phyloP scores from a whole-genome alignment of 35 echinoderm and acorn worm species.

The Ptychodera flava region DNA sequence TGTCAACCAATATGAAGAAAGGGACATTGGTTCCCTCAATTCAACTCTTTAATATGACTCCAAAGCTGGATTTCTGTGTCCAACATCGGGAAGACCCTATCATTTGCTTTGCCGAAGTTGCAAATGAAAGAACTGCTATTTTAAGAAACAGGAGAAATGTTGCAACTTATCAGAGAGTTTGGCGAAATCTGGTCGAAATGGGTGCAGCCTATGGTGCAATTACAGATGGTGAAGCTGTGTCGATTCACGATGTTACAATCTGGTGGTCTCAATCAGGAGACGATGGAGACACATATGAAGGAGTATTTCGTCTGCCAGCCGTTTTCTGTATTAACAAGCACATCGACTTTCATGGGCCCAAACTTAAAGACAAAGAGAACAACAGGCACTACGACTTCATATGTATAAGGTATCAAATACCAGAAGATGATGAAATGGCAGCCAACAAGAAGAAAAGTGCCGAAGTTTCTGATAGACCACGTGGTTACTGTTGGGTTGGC shows the following conservation, averaged over 20 bases:
- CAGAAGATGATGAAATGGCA: not conserved
- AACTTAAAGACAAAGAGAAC: not conserved
- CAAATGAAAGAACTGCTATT: conserved; percentile 20
- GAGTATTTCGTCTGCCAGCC: not conserved
- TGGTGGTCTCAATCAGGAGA: conserved; percentile 28
- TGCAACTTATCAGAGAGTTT: conserved; percentile 56
- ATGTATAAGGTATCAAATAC: not conserved
- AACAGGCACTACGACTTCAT: not conserved
- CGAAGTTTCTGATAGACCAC: not conserved
- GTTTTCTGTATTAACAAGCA: not conserved
- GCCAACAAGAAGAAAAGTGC: not conserved
- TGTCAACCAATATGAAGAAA: conserved; percentile 27
- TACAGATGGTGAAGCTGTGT: conserved; percentile 60
- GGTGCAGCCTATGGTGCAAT: conserved; percentile 57
- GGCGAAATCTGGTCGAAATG: conserved; percentile 81
- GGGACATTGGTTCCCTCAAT: conserved; percentile 47
- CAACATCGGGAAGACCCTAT: conserved; percentile 70
- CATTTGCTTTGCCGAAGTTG: conserved; percentile 55
- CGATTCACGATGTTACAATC: conserved; percentile 62
- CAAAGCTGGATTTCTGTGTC: conserved; percentile 64
- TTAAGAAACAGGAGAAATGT: conserved; percentile 13
- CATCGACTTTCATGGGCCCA: not conserved
- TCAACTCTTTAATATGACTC: conserved; percentile 76
- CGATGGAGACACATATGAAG: not conserved
- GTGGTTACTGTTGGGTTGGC: not conserved